Conservation (phyloP, 2,888 invertebrate species). For the Lottia gigantea region DNA sequence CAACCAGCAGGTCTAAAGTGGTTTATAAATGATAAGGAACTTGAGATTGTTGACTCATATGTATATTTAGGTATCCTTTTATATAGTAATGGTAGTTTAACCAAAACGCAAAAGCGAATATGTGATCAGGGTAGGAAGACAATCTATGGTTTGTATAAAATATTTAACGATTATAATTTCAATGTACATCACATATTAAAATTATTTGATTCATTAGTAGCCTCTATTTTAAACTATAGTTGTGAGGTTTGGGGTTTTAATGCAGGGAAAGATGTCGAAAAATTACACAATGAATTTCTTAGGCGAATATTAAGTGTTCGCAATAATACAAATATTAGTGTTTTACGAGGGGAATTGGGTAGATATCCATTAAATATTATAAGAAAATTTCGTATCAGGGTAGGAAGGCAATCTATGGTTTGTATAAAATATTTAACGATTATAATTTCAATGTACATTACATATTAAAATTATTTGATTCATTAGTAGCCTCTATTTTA, state of each 20-base stretch:
- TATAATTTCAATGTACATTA: background rate
- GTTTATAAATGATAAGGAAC: background rate
- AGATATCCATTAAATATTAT: background rate
- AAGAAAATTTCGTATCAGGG: slow-evolving; percentile 3
- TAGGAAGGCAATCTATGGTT: slow-evolving; percentile 8
- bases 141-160: slow-evolving; percentile 2
- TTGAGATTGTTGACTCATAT: slow-evolving; percentile 12
- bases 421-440: background rate
- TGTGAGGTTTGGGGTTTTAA: slow-evolving; percentile 16
- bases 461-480: background rate
- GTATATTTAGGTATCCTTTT: slow-evolving; percentile 18
- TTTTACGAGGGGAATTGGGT: slow-evolving; percentile 2
- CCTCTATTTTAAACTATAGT: slow-evolving; percentile 9
- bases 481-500: background rate
- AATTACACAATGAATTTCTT: slow-evolving; percentile 15
- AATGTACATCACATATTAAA: background rate
- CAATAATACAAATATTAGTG: background rate
- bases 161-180: background rate
- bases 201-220: background rate
- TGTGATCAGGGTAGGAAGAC: slow-evolving; percentile 3
- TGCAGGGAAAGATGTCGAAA: slow-evolving; percentile 9
- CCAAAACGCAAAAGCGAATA: background rate
- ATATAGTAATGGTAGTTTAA: slow-evolving; percentile 9
- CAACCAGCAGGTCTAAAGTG: background rate
- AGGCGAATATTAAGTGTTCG: background rate